Base-by-base conservation (phyloP, 1,140 invertebrate genomes). In the Drosophila albomicans region DNA sequence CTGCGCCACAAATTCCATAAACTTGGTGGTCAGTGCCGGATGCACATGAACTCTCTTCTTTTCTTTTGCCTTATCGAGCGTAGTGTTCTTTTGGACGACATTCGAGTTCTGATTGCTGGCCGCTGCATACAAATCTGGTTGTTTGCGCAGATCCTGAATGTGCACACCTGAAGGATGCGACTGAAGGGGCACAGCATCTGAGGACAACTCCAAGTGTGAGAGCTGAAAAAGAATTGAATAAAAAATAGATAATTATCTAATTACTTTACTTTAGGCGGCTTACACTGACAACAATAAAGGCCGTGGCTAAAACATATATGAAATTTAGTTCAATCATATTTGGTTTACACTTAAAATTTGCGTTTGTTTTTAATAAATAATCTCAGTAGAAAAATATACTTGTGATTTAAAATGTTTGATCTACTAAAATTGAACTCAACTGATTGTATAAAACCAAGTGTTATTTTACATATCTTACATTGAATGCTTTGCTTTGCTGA, bases 311-410 rank as follows among this genome's bases (percentile, higher is more conserved):
- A 8, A 68, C 15, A 57, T 7, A 67, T 35, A 57, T 0, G 4
- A 58, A 38, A 68, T 58, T 51, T 58, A 46, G 13, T n/a, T 38
- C 13, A 15, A 41, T 25, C 65, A 68, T 68, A 38, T 59, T 41
- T 28, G 4, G 8, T n/a, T 16, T 32, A 7, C 16, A 68, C 65
- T 4, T 38, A 2, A 59, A 68, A 68, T 68, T 68, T 68, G 25
- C 30, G 10, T 28, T 6, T 43, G 0, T 25, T 52, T 28, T 52
- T n/a, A n/a, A 8, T 38, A 38, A 5, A 4, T 6, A 52, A 52
- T 1, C 25, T 38, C 35, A 38, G 10, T 38, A 38, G 2, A 38
- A 32, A 32, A 32, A 0, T 32, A 32, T 32, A 6, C 5, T 35
- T 7, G 7, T 15, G 6, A 35, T 54, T 32, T 54, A 28, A 54